phyloP scores from a whole-genome alignment of 2,797 vertebrate species.

The Platyrinchus mystaceus region DNA sequence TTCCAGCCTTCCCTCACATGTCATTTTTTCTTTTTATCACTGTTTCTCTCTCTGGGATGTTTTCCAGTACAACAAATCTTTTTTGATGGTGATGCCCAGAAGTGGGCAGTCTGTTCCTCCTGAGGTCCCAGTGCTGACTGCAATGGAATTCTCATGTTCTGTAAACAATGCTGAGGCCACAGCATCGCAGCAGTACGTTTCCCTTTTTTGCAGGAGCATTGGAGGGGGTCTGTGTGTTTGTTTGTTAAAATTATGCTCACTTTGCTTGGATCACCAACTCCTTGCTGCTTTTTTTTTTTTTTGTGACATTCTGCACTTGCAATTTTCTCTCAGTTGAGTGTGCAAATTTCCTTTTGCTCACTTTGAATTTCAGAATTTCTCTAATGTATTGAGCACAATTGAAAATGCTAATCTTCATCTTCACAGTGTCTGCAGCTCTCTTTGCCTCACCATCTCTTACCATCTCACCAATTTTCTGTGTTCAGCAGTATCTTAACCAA shows the following conservation, averaged over 20 bases:
- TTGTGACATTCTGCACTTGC: background rate
- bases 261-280: background rate
- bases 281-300: background rate
- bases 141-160: background rate
- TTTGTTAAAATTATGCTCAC: background rate
- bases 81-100: background rate
- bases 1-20: background rate
- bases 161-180: background rate
- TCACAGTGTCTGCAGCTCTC: background rate
- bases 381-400: background rate
- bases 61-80: background rate
- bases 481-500: background rate
- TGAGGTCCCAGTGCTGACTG: background rate
- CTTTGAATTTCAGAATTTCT: background rate
- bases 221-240: rapidly evolving
- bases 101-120: background rate
- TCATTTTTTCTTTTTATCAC: background rate
- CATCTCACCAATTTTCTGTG: background rate
- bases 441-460: background rate
- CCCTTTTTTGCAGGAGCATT: background rate
- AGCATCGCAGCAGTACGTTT: background rate
- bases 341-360: background rate
- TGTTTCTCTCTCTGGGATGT: background rate
- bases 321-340: background rate
- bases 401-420: background rate